Evolutionary conservation across 2,888 invertebrate species (phyloP).

Genomic region (Agelastica alni): DNA sequence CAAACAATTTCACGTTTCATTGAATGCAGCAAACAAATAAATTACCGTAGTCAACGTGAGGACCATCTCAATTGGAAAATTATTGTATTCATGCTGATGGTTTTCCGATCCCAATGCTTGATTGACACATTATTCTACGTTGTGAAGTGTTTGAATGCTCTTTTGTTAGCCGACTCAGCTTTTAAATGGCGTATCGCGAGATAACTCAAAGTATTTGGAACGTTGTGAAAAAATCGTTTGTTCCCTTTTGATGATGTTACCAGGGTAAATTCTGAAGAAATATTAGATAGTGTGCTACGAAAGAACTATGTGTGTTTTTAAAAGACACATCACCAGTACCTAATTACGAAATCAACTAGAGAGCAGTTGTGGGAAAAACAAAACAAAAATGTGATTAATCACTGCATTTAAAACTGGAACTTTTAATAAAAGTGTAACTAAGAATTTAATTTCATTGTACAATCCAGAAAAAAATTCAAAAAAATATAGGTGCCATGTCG

Average conservation of each 20-base stretch:
- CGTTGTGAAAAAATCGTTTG: slow-evolving; percentile 5
- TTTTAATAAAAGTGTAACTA: no score
- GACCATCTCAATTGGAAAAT: slow-evolving; percentile 45
- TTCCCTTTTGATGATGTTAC: neutral
- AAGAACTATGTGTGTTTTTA: no score
- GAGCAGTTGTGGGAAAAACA: no score
- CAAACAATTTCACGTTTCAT: slow-evolving; percentile 44
- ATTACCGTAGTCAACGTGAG: slow-evolving; percentile 40
- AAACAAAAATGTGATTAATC: no score
- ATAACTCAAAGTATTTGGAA: slow-evolving; percentile 13
- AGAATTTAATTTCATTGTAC: no score
- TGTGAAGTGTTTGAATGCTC: slow-evolving; percentile 33
- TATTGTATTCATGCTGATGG: slow-evolving; percentile 46
- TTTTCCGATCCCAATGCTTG: slow-evolving; percentile 40
- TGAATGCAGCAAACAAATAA: slow-evolving; percentile 41
- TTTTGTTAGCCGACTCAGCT: slow-evolving; percentile 31
- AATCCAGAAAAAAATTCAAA: no score
- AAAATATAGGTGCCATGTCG: no score
- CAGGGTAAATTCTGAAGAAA: no score
- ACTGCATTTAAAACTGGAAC: no score
- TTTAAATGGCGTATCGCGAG: slow-evolving; percentile 20
- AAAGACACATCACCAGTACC: no score
- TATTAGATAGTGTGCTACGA: no score
- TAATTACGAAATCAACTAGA: no score
- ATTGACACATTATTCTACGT: slow-evolving; percentile 48